Conservation (phyloP, 2,113 vertebrate species). For the Heterotilapia buettikoferi region DNA sequence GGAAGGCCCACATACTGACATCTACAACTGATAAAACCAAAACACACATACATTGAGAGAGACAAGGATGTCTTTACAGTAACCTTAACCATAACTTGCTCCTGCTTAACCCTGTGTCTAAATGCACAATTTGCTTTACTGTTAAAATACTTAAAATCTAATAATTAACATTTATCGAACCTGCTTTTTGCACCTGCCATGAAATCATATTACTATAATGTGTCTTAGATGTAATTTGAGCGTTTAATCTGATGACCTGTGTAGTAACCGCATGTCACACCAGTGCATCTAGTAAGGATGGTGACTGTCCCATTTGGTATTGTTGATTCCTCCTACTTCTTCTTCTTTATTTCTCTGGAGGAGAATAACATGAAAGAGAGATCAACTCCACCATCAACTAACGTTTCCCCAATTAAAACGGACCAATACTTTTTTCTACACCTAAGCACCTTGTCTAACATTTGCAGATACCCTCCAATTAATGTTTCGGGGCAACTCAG, state of each 20-base stretch:
- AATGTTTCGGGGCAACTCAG: background rate
- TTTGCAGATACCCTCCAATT: background rate
- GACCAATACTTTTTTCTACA: background rate
- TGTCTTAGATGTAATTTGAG: background rate
- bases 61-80: background rate
- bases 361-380: background rate
- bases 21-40: background rate
- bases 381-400: background rate
- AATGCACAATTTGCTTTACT: background rate
- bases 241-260: background rate
- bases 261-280: fast-evolving
- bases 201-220: background rate
- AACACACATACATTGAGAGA: background rate
- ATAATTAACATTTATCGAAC: background rate
- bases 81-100: background rate
- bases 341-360: background rate
- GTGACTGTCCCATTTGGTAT: background rate
- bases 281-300: background rate
- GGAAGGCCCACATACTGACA: background rate
- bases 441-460: background rate
- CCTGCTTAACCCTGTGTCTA: background rate
- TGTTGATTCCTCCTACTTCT: background rate
- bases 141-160: background rate
- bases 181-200: background rate
- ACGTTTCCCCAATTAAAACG: background rate